Conservation (phyloP, 2,797 vertebrate species). For the Amphiprion clarkii region DNA sequence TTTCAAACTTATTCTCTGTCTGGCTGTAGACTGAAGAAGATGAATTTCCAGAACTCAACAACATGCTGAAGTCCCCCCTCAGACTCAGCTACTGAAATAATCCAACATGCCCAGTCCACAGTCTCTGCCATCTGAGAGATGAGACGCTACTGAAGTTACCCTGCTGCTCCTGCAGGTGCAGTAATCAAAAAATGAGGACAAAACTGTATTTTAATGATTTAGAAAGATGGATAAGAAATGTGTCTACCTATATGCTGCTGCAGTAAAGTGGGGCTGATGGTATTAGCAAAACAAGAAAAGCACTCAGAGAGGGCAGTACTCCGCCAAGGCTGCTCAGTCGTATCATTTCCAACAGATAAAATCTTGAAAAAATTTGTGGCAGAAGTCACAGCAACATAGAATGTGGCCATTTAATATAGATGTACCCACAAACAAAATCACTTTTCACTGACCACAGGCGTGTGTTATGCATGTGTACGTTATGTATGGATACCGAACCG, state of each 20-base stretch:
- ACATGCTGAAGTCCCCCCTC: slow-evolving; percentile 7
- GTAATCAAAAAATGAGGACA: slow-evolving; percentile 27
- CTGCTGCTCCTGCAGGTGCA: neutral
- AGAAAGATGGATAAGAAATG: slow-evolving; percentile 1
- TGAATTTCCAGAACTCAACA: slow-evolving; percentile 46
- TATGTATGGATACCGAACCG: too few species aligned
- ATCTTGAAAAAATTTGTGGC: too few species aligned
- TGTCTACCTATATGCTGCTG: neutral
- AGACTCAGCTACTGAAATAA: slow-evolving; percentile 41
- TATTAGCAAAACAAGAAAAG: neutral
- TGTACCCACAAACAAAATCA: too few species aligned
- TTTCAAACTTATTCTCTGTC: slow-evolving; percentile 52
- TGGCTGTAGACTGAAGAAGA: slow-evolving; percentile 31
- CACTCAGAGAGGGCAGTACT: too few species aligned
- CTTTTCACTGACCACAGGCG: too few species aligned
- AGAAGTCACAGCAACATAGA: too few species aligned
- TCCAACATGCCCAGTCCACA: slow-evolving; percentile 36
- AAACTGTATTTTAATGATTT: slow-evolving; percentile 13
- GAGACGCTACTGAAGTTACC: slow-evolving; percentile 15
- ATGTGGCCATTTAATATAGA: too few species aligned
- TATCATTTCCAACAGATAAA: too few species aligned
- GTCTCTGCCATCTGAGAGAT: slow-evolving; percentile 14
- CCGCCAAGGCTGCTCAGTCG: too few species aligned
- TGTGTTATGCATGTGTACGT: too few species aligned
- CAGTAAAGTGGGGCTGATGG: neutral